Conservation (phyloP, 92 coral and sea anemone species). For the Epizoanthus scotinus region DNA sequence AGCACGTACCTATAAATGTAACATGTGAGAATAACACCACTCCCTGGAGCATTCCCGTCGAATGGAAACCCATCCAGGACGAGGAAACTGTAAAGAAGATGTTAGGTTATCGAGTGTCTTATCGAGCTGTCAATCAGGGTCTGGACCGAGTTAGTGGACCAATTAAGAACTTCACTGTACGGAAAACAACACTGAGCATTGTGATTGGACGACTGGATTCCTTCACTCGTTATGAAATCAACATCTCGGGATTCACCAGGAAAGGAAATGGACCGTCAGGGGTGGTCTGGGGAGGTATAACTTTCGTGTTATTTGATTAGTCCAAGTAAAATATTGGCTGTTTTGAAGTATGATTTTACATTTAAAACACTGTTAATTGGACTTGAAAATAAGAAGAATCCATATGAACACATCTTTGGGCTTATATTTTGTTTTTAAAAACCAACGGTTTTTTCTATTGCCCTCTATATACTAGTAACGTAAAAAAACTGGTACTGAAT, state of each 20-base stretch:
- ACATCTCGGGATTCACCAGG: conserved; percentile 68
- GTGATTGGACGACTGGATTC: conserved; percentile 50
- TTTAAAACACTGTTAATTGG: too few relatives aligned
- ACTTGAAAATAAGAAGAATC: too few relatives aligned
- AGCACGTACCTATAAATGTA: conserved; percentile 58
- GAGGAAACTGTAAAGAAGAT: conserved; percentile 50
- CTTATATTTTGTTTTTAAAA: too few relatives aligned
- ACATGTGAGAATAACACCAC: conserved; percentile 66
- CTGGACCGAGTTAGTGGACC: conserved; percentile 56
- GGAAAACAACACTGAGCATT: conserved; percentile 39
- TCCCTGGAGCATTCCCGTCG: conserved; percentile 57
- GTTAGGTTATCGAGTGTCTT: conserved; percentile 71
- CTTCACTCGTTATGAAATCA: conserved; percentile 61
- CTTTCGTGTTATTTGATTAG: too few relatives aligned
- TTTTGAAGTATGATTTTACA: too few relatives aligned
- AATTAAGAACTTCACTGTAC: conserved; percentile 53
- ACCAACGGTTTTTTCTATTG: too few relatives aligned
- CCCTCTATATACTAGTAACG: too few relatives aligned
- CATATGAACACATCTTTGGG: too few relatives aligned
- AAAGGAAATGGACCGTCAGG: conserved; percentile 71
- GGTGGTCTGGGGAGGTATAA: conserved; percentile 62
- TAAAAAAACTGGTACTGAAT: too few relatives aligned
- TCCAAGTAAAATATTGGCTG: too few relatives aligned
- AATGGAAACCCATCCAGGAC: conserved; percentile 73
- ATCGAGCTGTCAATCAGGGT: conserved; percentile 61